Conservation (phyloP, 53 echinoderm and acorn worm species). For the Astropecten irregularis region DNA sequence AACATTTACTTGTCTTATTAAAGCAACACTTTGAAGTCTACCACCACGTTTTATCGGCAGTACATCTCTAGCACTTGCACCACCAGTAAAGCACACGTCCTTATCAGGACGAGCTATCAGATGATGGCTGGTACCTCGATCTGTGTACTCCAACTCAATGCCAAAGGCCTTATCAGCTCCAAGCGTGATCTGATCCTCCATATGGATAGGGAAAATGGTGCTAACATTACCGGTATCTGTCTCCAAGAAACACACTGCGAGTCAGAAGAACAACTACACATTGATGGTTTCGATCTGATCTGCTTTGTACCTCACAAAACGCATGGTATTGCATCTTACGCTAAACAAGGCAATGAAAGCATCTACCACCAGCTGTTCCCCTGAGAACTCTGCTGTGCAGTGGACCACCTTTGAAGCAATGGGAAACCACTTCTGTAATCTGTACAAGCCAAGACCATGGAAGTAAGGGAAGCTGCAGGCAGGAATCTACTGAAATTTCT, state of each 20-base stretch:
- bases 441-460: not conserved
- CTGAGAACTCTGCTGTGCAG: not conserved
- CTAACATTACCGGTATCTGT: no score
- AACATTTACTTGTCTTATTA: no score
- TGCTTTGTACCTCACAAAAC: not conserved
- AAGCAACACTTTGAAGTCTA: no score
- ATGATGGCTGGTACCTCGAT: no score
- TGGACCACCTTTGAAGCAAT: not conserved
- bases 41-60: no score
- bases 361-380: not conserved
- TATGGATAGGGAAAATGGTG: not conserved
- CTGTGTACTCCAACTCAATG: not conserved
- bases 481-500: no score
- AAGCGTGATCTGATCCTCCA: not conserved
- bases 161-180: not conserved
- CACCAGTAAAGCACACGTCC: no score
- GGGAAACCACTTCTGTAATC: not conserved
- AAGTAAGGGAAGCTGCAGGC: no score
- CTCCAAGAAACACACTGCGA: constrained; percentile 20
- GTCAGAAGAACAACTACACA: not conserved
- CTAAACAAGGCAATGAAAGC: not conserved
- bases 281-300: not conserved
- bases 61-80: no score
- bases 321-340: constrained; percentile 16
- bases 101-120: not conserved